phyloP scores from a whole-genome alignment of 2,888 invertebrate species.

The Apodemia hepburni region DNA sequence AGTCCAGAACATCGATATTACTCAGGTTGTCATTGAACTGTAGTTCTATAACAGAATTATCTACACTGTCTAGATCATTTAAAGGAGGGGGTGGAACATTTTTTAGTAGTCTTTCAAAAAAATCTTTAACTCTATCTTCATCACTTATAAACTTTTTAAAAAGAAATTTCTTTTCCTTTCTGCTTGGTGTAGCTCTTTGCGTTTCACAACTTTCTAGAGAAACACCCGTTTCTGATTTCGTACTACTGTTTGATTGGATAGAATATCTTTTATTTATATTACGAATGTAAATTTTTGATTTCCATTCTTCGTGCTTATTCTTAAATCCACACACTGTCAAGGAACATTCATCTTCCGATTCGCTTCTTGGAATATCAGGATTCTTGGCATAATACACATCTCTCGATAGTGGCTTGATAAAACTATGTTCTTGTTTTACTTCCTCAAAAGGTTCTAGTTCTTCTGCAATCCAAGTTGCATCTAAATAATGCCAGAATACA shows the following conservation, averaged over 20 bases:
- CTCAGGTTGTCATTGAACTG: constrained; percentile 39
- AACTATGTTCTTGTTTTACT: constrained; percentile 55
- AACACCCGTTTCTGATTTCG: constrained; percentile 29
- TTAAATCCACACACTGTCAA: constrained; percentile 57
- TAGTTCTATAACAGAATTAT: constrained; percentile 34
- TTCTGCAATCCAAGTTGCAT: constrained; percentile 59
- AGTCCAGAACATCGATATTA: constrained; percentile 53
- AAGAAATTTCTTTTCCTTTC: not conserved
- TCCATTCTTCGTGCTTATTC: constrained; percentile 60
- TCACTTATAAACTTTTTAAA: constrained; percentile 29
- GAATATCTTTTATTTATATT: constrained; percentile 48
- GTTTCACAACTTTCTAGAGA: constrained; percentile 11
- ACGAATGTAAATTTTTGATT: constrained; percentile 54
- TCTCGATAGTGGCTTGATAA: constrained; percentile 57
- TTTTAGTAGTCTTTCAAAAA: constrained; percentile 53
- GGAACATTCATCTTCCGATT: constrained; percentile 67
- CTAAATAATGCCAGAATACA: constrained; percentile 63
- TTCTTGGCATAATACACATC: constrained; percentile 63
- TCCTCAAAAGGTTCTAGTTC: constrained; percentile 72
- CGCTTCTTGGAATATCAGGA: constrained; percentile 68
- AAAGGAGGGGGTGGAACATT: constrained; percentile 61
- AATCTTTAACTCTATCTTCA: constrained; percentile 50
- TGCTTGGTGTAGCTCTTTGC: not conserved
- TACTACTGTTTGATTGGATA: constrained; percentile 39
- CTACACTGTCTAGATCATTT: constrained; percentile 36